These are phyloP conservation scores for Dinoponera quadriceps DNA, from an alignment of 1,140 invertebrate species.

Conservation along the genomic window DNA sequence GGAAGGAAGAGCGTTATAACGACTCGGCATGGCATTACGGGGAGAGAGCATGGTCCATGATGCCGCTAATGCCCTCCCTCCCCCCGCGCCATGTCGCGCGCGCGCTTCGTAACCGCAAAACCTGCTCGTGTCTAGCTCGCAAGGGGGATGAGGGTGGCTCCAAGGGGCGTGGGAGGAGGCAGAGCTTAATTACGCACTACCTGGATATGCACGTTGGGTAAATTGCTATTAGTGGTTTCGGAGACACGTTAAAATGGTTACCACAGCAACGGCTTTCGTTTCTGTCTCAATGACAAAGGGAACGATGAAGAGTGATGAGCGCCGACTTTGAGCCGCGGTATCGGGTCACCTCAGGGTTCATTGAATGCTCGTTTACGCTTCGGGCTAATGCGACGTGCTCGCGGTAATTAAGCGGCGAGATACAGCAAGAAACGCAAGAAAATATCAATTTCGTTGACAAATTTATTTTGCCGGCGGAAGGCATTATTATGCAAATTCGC, in stretches of 20 bases:
- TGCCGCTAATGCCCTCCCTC: constrained; percentile 51
- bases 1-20: constrained; percentile 60
- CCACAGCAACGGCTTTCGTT: constrained; percentile 61
- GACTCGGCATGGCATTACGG: constrained; percentile 51
- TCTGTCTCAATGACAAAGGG: constrained; percentile 55
- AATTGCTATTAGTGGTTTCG: constrained; percentile 69
- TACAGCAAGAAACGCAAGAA: background rate
- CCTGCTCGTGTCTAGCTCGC: constrained; percentile 58
- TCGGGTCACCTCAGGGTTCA: background rate
- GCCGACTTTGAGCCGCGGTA: constrained; percentile 27
- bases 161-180: constrained; percentile 38
- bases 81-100: constrained; percentile 34
- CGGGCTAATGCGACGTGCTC: background rate
- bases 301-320: constrained; percentile 59
- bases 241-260: constrained; percentile 58
- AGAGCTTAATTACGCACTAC: constrained; percentile 70
- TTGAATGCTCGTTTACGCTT: constrained; percentile 15
- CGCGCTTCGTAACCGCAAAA: constrained; percentile 54
- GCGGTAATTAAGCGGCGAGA: constrained; percentile 2
- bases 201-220: constrained; percentile 60
- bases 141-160: constrained; percentile 44
- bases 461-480: background rate
- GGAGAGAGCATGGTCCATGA: constrained; percentile 50
- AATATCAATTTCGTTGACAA: background rate
- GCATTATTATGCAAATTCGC: too few species aligned